Evolutionary conservation across 2,888 invertebrate species (phyloP), one percentile per base, ranked within the genome.

Genomic region (Hypercompe scribonia): DNA sequence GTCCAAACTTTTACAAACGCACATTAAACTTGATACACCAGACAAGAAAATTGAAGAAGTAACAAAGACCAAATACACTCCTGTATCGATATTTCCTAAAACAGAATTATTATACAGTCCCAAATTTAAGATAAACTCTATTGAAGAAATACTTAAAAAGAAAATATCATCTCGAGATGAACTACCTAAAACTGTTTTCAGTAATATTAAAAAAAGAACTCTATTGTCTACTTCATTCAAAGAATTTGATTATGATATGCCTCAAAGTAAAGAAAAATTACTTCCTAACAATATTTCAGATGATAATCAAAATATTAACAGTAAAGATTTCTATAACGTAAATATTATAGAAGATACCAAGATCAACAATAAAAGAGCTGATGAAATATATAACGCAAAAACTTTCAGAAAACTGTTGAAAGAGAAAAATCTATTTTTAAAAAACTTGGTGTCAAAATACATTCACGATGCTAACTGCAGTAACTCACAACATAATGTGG

Each of bases 191-290:
- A 61, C 46, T 13, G n/a, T 65, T 11, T 70, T 70, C 28, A 21
- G 64, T 18, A 58, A 50, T 8, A 50, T 61, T 36, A 73, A 73
- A 36, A 70, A 67, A n/a, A 74, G 74, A 65, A 15, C 64, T 64
- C 33, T 74, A n/a, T 54, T 74, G 21, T 71, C 74, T 21, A 71
- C 64, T n/a, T 54, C 28, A 31, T 42, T 58, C 31, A 42, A 50
- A 42, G 24, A 31, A 50, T 24, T 13, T 10, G 42, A 69, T 24
- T 46, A 65, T 42, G n/a, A 34, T 61, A n/a, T 18, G n/a, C 3
- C 28, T 50, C 28, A 36, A 24, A 54, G 28, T 34, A 21, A 50
- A n/a, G n/a, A 13, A 15, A 50, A 70, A 15, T 1, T 34, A 10
- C 24, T 61, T 42, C 2, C 36, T 10, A 65, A 34, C 36, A 28